Conservation (phyloP, 2,797 vertebrate species). For the Amblyraja radiata region DNA sequence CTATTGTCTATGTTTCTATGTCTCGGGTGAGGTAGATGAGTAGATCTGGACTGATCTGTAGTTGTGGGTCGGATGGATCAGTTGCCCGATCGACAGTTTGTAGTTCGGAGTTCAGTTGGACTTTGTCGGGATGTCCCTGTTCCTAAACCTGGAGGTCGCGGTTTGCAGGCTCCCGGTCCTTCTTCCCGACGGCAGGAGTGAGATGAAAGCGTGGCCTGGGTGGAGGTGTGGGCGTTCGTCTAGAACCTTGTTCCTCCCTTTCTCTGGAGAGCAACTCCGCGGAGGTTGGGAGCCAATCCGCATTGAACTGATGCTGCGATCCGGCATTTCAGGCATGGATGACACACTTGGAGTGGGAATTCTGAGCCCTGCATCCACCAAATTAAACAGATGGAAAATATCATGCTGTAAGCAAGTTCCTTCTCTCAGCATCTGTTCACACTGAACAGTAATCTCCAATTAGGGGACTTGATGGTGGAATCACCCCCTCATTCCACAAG, state of each 20-base stretch:
- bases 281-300: background rate
- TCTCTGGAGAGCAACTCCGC: background rate
- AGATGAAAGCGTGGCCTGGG: too few species aligned
- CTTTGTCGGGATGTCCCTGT: too few species aligned
- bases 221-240: too few species aligned
- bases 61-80: too few species aligned
- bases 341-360: background rate
- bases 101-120: too few species aligned
- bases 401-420: background rate
- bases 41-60: too few species aligned
- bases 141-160: too few species aligned
- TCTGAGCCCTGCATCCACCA: background rate
- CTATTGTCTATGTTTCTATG: too few species aligned
- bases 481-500: background rate
- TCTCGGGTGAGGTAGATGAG: too few species aligned
- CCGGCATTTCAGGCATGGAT: background rate
- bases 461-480: background rate
- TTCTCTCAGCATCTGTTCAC: background rate
- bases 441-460: background rate
- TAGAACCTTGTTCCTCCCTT: background rate
- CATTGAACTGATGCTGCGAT: background rate
- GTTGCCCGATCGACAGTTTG: too few species aligned
- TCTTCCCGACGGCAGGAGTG: too few species aligned
- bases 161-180: too few species aligned
- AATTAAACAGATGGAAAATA: background rate